Percentiles rank a stretch among this genome's conserved stretches.
phyloP scores from a whole-genome alignment of 92 coral and sea anemone species.

The Diadumene lineata region DNA sequence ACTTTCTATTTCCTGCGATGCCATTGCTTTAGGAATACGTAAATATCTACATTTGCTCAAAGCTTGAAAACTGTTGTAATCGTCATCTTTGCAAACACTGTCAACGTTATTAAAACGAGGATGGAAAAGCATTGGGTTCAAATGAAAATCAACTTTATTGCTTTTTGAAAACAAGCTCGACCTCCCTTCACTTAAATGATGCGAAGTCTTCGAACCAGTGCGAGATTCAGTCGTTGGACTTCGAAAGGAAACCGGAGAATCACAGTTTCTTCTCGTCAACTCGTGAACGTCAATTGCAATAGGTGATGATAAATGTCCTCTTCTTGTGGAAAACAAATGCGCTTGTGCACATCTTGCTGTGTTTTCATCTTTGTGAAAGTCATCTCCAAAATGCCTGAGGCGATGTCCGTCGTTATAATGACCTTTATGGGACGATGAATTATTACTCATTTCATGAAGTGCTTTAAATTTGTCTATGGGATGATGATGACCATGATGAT shows the following conservation, averaged over 20 bases:
- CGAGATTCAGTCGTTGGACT: not conserved
- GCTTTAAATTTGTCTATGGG: not conserved
- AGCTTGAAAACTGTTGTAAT: constrained; percentile 24
- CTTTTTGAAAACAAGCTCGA: not conserved
- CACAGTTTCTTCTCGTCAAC: not conserved
- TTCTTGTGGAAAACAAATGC: not conserved
- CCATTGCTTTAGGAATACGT: constrained; percentile 14
- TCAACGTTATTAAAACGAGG: constrained; percentile 26
- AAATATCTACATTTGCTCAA: constrained; percentile 33
- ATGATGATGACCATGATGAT: too few species aligned
- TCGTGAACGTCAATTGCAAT: not conserved
- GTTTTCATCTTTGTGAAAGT: not conserved
- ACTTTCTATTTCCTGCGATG: not conserved
- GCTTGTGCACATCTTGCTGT: not conserved
- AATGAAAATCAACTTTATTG: not conserved
- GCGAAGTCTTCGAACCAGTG: not conserved
- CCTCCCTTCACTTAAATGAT: not conserved
- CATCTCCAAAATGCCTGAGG: not conserved
- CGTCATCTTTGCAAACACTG: constrained; percentile 13
- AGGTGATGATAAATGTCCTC: not conserved
- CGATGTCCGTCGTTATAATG: not conserved
- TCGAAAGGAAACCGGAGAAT: not conserved
- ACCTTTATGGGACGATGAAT: not conserved
- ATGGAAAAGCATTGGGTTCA: constrained; percentile 40
- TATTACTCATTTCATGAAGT: not conserved